phyloP scores from a whole-genome alignment of 2,113 vertebrate genomes.

The Montifringilla adamsi region DNA sequence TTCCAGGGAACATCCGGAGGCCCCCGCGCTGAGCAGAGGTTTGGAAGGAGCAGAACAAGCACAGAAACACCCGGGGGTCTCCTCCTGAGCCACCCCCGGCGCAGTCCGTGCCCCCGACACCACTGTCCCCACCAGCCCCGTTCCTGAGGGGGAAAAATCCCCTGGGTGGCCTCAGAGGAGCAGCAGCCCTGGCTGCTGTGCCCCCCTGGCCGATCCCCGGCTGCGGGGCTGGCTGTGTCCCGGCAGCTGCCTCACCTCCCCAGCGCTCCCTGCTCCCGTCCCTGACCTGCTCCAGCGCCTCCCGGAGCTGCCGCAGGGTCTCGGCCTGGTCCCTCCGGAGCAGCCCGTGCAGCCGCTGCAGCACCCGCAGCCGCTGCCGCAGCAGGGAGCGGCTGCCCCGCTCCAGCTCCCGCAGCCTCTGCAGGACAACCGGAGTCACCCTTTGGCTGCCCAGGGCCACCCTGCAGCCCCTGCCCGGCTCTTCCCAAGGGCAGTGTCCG shows the following conservation, averaged over 20 bases:
- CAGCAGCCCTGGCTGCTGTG: background rate
- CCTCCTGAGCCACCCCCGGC: background rate
- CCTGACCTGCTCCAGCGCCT: conserved; percentile 67
- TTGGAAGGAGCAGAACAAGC: background rate
- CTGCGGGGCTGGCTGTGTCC: background rate
- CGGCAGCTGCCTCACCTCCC: accelerated
- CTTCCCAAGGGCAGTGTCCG: background rate
- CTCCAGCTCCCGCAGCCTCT: conserved; percentile 73
- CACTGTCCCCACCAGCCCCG: background rate
- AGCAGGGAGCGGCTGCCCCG: conserved; percentile 34
- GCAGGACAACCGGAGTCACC: background rate
- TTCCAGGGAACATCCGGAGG: background rate
- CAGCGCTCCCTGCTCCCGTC: accelerated
- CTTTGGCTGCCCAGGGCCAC: accelerated
- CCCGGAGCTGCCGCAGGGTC: conserved; percentile 37
- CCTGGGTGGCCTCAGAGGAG: background rate
- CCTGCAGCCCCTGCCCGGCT: background rate
- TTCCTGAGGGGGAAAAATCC: background rate
- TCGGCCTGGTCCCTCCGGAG: conserved; percentile 68
- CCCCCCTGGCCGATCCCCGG: background rate
- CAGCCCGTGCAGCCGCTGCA: conserved; percentile 29
- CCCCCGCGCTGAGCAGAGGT: background rate
- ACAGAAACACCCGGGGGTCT: no score
- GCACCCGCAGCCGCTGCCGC: conserved; percentile 48
- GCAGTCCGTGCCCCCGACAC: background rate